phyloP scores from a whole-genome alignment of 2,888 invertebrate species.

The Agonopterix alstromeriana region DNA sequence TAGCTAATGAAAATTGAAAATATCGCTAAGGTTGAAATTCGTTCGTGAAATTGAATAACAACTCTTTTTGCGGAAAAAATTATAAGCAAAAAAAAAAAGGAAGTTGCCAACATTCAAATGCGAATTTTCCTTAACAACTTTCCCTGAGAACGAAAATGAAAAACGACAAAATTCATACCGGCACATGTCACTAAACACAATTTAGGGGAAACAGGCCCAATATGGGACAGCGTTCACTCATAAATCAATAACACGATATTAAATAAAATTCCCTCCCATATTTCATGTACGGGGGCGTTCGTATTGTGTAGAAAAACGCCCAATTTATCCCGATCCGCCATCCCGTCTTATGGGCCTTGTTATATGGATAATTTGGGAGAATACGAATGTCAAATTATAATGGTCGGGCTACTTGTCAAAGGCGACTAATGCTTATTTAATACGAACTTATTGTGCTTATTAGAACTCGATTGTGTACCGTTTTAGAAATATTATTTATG shows the following conservation, averaged over 20 bases:
- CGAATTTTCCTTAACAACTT: neutral
- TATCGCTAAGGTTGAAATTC: too few species aligned
- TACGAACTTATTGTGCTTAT: constrained; percentile 58
- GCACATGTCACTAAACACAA: constrained; percentile 42
- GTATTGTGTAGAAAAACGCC: constrained; percentile 48
- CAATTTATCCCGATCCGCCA: constrained; percentile 26
- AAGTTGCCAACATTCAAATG: neutral
- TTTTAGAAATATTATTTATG: constrained; percentile 40
- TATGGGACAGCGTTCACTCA: constrained; percentile 32
- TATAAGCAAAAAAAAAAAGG: neutral
- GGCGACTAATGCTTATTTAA: constrained; percentile 54
- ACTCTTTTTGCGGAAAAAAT: neutral
- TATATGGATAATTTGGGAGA: constrained; percentile 1
- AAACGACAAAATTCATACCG: constrained; percentile 32
- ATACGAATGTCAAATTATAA: constrained; percentile 20
- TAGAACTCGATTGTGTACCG: constrained; percentile 43
- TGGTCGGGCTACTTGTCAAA: constrained; percentile 42
- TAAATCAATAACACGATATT: constrained; percentile 70
- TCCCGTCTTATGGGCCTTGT: constrained; percentile 9
- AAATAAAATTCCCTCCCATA: constrained; percentile 63
- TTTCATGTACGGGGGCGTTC: constrained; percentile 38
- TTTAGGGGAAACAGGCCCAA: constrained; percentile 29
- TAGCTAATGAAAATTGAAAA: too few species aligned
- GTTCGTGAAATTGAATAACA: too few species aligned
- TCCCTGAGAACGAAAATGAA: constrained; percentile 13